Evolutionary conservation across 1,140 invertebrate genomes (phyloP), one percentile per base, ranked within the genome.

Genomic region (Habropoda laboriosa): DNA sequence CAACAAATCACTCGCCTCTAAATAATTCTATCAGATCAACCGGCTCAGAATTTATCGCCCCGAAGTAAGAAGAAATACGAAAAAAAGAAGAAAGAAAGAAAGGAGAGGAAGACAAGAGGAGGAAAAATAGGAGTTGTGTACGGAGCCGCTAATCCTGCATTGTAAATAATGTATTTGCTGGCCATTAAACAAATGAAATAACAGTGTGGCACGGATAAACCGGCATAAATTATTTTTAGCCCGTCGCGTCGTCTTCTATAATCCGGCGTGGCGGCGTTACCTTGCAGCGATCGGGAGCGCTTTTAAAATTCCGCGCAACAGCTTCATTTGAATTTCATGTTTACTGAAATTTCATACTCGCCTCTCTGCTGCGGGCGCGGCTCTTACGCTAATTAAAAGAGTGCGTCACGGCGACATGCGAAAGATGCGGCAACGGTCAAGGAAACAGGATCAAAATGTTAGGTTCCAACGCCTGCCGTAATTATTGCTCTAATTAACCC

Each of bases 181-280:
- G 24, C 64, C 42, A 77, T 77, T 77, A 70, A 71, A 60, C 66
- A 32, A 61, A 78, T 51, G 75, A 70, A 77, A 60, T 60, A 70
- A 60, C 60, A 75, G 47, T 6, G 35, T 35, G 42, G 24, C 24
- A 4, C 16, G 40, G 53, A 77, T 68, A 49, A 77, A 60, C n/a
- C 66, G 40, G n/a, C 30, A 24, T 77, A 77, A 58, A 77, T 58
- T 70, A 77, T 77, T 60, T 68, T 38, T 3, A n/a, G 7, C 66
- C 40, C 38, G 42, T 30, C 51, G 51, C n/a, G 42, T 40, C 18
- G 67, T 70, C 75, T 60, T 68, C 32, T 47, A 24, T 70, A 77
- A 77, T 77, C 74, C 32, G n/a, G 35, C 16, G 18, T 18, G 24
- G 13, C 57, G 49, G 12, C 35, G 27, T 8, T 38, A 1, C 6